Evolutionary conservation across 2,888 invertebrate genomes (phyloP), one percentile per base, ranked within the genome.

Genomic region (Eutolmus rufibarbis): DNA sequence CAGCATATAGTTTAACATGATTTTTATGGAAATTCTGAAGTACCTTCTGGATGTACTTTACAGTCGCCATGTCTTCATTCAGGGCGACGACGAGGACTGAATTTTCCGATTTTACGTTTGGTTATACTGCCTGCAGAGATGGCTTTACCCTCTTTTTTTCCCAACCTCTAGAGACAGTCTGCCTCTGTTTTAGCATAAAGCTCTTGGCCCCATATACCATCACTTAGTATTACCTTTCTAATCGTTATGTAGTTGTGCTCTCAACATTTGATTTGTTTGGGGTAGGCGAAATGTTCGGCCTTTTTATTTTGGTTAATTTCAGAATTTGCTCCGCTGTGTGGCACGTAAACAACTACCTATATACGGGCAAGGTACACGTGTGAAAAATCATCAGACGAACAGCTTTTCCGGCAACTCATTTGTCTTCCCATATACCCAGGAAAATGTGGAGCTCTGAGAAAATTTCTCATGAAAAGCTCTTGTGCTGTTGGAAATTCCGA

Each of bases 1-100:
- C 92, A 91, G 92, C 92, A 92, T 91, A 92, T 88, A 92, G 89
- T 90, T 92, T 92, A 86, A 91, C 91, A 89, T 92, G 92, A 89
- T 92, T 92, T 91, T 92, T 92, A 89, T 92, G 92, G 90, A 92
- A 91, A 91, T 92, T 92, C 89, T 91, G 91, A 88, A 91, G 91
- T 89, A 90, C 91, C 89, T 90, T 91, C 89, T 91, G 91, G 90
- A 91, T 91, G 89, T 91, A 91, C 90, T 91, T 91, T 90, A 91
- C 91, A 91, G 90, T 91, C 91, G 92, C 92, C 92, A 91, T 92
- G 91, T 81, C 43, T 90, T 91, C 23, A 74, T 31, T 34, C 57
- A 82, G 28, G 57, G 66, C 82, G 82, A 66, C 82, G 66, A 82
- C 23, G 19, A 78, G 57, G 78, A 86, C 86, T 86, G 78, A 86